A percentile compares a stretch with the other conserved stretches of the same genome.
Conservation (phyloP, 2,113 vertebrate genomes). For the Nesoenas mayeri region DNA sequence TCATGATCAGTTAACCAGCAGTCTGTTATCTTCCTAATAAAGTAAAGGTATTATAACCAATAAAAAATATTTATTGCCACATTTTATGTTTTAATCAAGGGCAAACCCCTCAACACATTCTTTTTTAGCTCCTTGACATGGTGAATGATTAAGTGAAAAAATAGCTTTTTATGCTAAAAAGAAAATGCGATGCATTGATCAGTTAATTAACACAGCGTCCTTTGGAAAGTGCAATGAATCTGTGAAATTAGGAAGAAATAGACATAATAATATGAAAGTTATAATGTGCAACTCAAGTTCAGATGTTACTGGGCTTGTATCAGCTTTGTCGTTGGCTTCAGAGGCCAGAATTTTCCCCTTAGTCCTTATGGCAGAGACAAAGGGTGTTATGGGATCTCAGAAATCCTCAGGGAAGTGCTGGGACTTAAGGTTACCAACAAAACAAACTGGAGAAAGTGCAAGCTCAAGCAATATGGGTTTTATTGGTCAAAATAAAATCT, state of each 20-base stretch:
- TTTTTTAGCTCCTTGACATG: constrained; percentile 47
- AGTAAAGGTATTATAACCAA: constrained; percentile 66
- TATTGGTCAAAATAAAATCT: constrained; percentile 1
- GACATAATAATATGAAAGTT: neutral
- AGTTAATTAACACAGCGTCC: constrained; percentile 9
- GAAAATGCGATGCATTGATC: neutral
- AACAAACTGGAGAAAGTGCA: neutral
- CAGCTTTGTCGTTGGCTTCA: neutral
- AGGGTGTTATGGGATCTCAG: neutral
- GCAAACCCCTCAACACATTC: constrained; percentile 58
- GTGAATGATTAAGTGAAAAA: constrained; percentile 37
- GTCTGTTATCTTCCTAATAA: constrained; percentile 73
- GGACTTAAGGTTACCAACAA: neutral
- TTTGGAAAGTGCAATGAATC: constrained; percentile 54
- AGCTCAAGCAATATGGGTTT: neutral
- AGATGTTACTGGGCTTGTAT: neutral
- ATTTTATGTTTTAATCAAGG: constrained; percentile 77
- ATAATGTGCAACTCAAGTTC: neutral
- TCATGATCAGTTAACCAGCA: constrained; percentile 74
- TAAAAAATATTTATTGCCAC: constrained; percentile 78
- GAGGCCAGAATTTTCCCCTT: neutral
- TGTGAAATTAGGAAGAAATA: neutral
- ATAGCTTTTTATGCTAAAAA: constrained; percentile 36
- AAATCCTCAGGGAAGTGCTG: neutral
- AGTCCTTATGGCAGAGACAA: neutral